phyloP scores from a whole-genome alignment of 2,797 vertebrate species.

The Poecilia gillii region DNA sequence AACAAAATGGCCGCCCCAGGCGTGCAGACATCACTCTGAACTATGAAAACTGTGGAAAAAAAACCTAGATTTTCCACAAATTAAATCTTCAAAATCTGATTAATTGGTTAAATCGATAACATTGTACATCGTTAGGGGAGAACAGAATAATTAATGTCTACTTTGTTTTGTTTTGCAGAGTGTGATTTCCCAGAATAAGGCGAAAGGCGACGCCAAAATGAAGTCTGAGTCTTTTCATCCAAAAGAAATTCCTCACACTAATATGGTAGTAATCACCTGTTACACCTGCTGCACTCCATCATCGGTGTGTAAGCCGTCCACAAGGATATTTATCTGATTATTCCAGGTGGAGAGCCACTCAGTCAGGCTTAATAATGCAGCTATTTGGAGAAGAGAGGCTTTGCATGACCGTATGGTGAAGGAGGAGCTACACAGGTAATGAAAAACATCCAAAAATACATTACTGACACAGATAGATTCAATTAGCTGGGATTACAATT shows the following conservation, averaged over 20 bases:
- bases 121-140: neutral
- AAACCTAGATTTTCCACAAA: too few species aligned
- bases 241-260: conserved; percentile 54
- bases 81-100: too few species aligned
- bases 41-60: too few species aligned
- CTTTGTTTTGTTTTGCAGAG: conserved; percentile 59
- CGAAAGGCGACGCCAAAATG: conserved; percentile 70
- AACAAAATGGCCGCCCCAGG: too few species aligned
- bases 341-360: conserved; percentile 79
- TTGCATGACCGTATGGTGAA: conserved; percentile 86
- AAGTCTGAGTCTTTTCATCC: conserved; percentile 62
- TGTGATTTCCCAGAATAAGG: conserved; percentile 71
- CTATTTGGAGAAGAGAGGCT: conserved; percentile 87
- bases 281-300: neutral
- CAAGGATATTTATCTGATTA: conserved; percentile 33
- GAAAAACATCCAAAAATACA: neutral
- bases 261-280: conserved; percentile 54
- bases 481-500: neutral
- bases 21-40: too few species aligned
- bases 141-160: neutral
- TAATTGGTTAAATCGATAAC: too few species aligned
- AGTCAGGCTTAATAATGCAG: conserved; percentile 89
- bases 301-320: conserved; percentile 1
- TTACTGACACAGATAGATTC: neutral
- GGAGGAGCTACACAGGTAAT: conserved; percentile 87